These are phyloP conservation scores for Mimumesa dahlbomi DNA, from an alignment of 2,888 invertebrate species.

Conservation along the genomic window DNA sequence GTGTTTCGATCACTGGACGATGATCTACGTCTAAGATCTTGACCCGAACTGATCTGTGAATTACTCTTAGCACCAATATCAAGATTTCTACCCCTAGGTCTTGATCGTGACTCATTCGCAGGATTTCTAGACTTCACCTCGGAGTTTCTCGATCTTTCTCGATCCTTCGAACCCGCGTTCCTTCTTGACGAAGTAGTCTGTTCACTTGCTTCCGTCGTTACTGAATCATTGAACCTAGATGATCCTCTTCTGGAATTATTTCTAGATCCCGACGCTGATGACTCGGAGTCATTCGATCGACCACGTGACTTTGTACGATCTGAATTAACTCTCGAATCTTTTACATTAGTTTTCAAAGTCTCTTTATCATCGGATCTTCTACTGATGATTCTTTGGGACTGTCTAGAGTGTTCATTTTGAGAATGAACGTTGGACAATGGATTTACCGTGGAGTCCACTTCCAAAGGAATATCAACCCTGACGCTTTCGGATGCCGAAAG, in stretches of 20 bases:
- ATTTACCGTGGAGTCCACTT: conserved; percentile 37
- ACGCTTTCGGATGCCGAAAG: conserved; percentile 67
- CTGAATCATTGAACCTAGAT: conserved; percentile 45
- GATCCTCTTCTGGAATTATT: conserved; percentile 54
- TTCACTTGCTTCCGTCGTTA: conserved; percentile 36
- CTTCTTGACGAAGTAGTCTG: conserved; percentile 18
- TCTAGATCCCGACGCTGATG: not conserved
- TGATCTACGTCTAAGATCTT: conserved; percentile 34
- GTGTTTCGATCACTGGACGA: conserved; percentile 39
- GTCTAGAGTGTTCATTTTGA: not conserved
- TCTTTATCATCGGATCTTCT: conserved; percentile 47
- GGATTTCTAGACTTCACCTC: conserved; percentile 28
- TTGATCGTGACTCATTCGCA: conserved; percentile 15
- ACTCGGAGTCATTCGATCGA: conserved; percentile 13
- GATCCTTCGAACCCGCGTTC: conserved; percentile 36
- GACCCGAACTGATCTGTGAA: no score
- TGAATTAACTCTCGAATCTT: conserved; percentile 21
- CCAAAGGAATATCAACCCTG: conserved; percentile 65
- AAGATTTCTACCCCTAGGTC: conserved; percentile 37
- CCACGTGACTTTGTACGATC: conserved; percentile 48
- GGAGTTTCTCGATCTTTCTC: conserved; percentile 31
- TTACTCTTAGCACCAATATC: no score
- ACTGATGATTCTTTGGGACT: not conserved
- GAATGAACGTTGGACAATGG: not conserved
- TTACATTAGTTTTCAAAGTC: not conserved